These are phyloP conservation scores for Gibbula magus DNA, from an alignment of 2,888 invertebrate species.

Conservation along the genomic window DNA sequence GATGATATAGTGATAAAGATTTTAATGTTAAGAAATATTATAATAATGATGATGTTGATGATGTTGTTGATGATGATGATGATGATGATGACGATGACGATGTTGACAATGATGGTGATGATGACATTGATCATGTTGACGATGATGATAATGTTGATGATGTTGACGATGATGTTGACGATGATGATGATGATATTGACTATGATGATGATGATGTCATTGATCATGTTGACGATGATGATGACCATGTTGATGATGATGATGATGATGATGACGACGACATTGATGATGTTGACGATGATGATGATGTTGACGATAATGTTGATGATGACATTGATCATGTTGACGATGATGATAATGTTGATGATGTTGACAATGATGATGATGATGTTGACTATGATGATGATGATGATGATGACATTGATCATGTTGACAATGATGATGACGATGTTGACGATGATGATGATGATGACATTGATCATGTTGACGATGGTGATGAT, in stretches of 20 bases:
- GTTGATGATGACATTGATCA: not conserved
- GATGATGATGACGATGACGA: not conserved
- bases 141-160: not conserved
- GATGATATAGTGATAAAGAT: not conserved
- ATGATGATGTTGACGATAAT: not conserved
- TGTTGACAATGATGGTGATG: not conserved
- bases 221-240: not conserved
- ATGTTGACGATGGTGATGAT: not conserved
- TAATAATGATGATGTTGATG: not conserved
- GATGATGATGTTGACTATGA: not conserved
- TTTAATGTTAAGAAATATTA: not conserved
- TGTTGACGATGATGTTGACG: not conserved
- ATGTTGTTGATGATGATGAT: constrained; percentile 1
- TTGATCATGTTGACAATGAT: not conserved
- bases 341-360: not conserved
- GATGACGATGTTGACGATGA: not conserved
- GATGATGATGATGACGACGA: not conserved
- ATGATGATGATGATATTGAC: constrained; percentile 13
- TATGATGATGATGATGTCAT: not conserved
- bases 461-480: not conserved
- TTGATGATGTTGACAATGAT: no score
- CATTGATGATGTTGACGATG: not conserved
- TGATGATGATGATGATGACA: not conserved
- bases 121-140: not conserved
- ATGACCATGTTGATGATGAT: not conserved